phyloP scores from a whole-genome alignment of 2,113 vertebrate species.

The Corythornis madagascariensis region DNA sequence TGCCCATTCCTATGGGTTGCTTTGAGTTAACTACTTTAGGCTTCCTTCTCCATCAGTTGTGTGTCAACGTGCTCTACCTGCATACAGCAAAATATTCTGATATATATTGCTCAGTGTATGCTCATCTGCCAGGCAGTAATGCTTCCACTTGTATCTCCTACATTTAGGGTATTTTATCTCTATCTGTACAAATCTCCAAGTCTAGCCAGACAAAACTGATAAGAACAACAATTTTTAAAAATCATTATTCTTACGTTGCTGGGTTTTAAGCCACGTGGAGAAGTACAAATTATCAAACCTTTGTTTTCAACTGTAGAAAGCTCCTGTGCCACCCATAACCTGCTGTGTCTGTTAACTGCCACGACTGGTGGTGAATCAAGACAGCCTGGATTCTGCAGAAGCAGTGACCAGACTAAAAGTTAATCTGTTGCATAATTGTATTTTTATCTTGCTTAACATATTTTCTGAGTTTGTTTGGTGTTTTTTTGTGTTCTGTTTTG shows the following conservation, averaged over 20 bases:
- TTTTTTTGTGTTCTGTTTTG: neutral
- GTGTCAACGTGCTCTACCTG: neutral
- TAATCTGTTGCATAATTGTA: conserved; percentile 54
- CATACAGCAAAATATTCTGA: neutral
- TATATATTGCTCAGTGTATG: neutral
- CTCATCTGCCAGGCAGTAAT: conserved; percentile 2
- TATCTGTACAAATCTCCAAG: neutral
- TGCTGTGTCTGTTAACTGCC: neutral
- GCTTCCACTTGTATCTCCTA: neutral
- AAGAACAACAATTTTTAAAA: neutral
- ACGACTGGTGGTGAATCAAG: neutral
- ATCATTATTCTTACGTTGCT: neutral
- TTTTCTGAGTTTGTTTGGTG: neutral
- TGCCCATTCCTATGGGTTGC: neutral
- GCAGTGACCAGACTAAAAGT: conserved; percentile 50
- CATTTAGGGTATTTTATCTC: neutral
- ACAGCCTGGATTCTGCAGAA: neutral
- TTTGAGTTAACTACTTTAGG: neutral
- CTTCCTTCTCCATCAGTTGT: neutral
- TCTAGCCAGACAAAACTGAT: neutral
- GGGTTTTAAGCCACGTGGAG: neutral
- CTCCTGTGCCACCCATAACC: neutral
- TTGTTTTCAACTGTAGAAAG: neutral
- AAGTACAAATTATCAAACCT: neutral
- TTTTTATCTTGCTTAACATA: conserved; percentile 62